These are phyloP conservation scores for Pilophorus perplexus DNA, from an alignment of 2,888 invertebrate species.

Conservation along the genomic window DNA sequence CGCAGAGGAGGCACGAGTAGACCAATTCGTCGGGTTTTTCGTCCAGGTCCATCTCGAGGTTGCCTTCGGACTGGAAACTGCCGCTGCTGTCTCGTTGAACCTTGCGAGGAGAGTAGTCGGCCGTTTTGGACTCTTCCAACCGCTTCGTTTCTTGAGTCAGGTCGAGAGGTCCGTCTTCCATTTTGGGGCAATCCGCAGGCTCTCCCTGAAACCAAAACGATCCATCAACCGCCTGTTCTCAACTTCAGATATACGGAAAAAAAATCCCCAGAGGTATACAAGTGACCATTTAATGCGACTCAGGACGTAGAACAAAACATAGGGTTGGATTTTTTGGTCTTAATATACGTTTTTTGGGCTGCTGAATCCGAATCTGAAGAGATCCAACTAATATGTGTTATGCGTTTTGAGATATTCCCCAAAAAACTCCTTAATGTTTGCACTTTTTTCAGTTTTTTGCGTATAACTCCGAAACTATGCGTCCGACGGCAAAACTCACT, in stretches of 20 bases:
- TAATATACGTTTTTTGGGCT: too few species aligned
- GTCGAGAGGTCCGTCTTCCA: slow-evolving; percentile 7
- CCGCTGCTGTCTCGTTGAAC: slow-evolving; percentile 47
- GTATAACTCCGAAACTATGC: too few species aligned
- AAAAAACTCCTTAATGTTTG: too few species aligned
- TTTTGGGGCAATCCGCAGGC: too few species aligned
- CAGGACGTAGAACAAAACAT: too few species aligned
- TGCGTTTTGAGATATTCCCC: too few species aligned
- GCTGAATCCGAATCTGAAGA: too few species aligned
- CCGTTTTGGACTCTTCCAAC: not conserved
- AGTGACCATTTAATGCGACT: too few species aligned
- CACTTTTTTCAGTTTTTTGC: too few species aligned
- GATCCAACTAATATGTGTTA: too few species aligned
- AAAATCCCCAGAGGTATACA: not conserved
- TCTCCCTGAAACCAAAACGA: not conserved
- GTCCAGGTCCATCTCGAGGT: slow-evolving; percentile 21
- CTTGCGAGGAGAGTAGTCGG: slow-evolving; percentile 22
- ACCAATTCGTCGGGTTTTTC: not conserved
- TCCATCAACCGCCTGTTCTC: not conserved
- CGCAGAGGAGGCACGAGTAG: slow-evolving; percentile 58
- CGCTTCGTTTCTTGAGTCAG: slow-evolving; percentile 3
- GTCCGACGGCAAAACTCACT: too few species aligned
- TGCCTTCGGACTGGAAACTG: slow-evolving; percentile 12
- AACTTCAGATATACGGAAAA: not conserved
- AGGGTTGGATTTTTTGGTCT: too few species aligned